Percentiles rank a stretch among this genome's conserved stretches.
Conservation (phyloP, 2,888 invertebrate genomes). For the Eledona agricola region DNA sequence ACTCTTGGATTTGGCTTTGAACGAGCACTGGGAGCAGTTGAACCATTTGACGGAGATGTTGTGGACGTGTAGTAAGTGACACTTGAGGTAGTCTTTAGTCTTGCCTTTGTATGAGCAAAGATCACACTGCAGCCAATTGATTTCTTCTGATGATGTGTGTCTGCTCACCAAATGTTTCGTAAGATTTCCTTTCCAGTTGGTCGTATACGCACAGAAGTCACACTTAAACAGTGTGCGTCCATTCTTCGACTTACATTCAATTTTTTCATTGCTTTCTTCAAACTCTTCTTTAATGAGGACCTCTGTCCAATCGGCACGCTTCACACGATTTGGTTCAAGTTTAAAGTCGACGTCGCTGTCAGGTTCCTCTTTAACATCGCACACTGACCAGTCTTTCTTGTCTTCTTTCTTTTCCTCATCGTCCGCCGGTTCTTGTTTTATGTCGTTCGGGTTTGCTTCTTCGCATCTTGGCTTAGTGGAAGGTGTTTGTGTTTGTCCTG, state of each 20-base stretch:
- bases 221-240: conserved; percentile 1
- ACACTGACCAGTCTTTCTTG: neutral
- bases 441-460: neutral
- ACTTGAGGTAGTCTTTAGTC: conserved; percentile 11
- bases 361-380: neutral
- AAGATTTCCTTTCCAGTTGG: conserved; percentile 6
- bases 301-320: neutral
- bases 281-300: neutral
- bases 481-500: neutral
- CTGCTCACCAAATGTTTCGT: conserved; percentile 10
- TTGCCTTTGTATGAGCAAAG: conserved; percentile 14
- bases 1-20: conserved; percentile 11
- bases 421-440: neutral
- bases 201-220: conserved; percentile 5
- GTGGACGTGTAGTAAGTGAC: conserved; percentile 11
- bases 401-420: neutral
- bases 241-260: neutral
- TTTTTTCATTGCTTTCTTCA: conserved; percentile 3
- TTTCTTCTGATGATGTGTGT: conserved; percentile 7
- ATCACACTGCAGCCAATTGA: conserved; percentile 11
- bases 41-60: conserved; percentile 14
- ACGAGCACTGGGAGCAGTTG: conserved; percentile 8
- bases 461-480: neutral
- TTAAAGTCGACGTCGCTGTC: neutral
- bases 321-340: too few species aligned